A percentile compares a stretch with the other conserved stretches of the same genome.
Conservation (phyloP, 2,797 vertebrate species). For the Hapalemur alaotrensis region DNA sequence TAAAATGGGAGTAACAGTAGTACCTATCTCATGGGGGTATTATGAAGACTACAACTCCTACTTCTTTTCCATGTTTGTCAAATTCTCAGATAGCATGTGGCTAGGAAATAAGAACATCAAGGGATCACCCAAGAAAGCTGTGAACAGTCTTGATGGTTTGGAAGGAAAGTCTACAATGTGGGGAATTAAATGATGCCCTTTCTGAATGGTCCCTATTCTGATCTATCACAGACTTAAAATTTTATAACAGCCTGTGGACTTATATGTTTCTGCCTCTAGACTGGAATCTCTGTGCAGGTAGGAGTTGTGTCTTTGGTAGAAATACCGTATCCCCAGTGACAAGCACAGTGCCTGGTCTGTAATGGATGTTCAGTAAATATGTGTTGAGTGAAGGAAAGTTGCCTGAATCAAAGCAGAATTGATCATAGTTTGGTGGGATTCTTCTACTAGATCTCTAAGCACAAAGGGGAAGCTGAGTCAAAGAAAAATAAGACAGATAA, state of each 20-base stretch:
- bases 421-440: background rate
- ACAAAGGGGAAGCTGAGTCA: background rate
- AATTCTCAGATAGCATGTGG: background rate
- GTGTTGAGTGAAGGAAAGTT: background rate
- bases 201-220: background rate
- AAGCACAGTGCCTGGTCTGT: background rate
- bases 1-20: background rate
- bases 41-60: background rate
- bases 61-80: background rate
- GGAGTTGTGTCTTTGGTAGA: background rate
- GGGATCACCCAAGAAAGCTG: background rate
- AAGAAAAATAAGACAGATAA: background rate
- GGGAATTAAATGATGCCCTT: background rate
- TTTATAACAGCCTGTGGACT: background rate
- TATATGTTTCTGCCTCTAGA: background rate
- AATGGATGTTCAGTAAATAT: background rate
- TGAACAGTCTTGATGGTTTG: background rate
- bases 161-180: background rate
- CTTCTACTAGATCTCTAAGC: background rate
- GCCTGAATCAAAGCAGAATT: background rate
- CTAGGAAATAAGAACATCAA: background rate
- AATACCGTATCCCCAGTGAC: background rate
- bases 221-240: background rate
- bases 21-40: background rate
- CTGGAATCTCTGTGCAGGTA: background rate